Evolutionary conservation across 2,113 vertebrate genomes (phyloP).

Genomic region (Podarcis raffonei): DNA sequence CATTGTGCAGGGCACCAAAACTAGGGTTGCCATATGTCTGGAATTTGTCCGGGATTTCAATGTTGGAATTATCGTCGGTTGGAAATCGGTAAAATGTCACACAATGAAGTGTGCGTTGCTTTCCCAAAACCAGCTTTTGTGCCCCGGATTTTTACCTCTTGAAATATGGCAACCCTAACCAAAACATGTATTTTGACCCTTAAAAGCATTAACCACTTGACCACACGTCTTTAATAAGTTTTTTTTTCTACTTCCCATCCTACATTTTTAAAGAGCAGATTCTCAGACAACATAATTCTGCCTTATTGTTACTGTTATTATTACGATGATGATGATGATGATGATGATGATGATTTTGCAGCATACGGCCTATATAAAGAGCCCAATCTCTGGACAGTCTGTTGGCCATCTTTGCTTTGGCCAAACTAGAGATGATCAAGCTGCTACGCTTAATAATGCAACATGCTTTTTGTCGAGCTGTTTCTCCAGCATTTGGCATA

Average conservation of each 20-base stretch:
- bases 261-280: neutral
- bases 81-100: too few relatives aligned
- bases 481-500: conserved; percentile 29
- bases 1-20: too few relatives aligned
- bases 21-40: too few relatives aligned
- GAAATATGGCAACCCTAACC: too few relatives aligned
- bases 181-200: neutral
- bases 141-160: too few relatives aligned
- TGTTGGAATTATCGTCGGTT: too few relatives aligned
- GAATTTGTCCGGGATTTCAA: too few relatives aligned
- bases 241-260: too few relatives aligned
- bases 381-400: neutral
- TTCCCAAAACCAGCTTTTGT: neutral
- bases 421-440: neutral
- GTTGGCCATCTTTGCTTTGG: neutral
- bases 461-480: neutral
- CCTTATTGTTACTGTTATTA: neutral
- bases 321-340: too few relatives aligned
- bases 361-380: neutral
- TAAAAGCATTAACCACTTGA: neutral
- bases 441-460: neutral
- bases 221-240: neutral
- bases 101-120: too few relatives aligned
- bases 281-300: neutral
- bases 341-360: neutral